Percentiles rank a stretch among this genome's conserved stretches.
phyloP scores from a whole-genome alignment of 2,888 invertebrate species.

The Lordiphosa fenestrarum region DNA sequence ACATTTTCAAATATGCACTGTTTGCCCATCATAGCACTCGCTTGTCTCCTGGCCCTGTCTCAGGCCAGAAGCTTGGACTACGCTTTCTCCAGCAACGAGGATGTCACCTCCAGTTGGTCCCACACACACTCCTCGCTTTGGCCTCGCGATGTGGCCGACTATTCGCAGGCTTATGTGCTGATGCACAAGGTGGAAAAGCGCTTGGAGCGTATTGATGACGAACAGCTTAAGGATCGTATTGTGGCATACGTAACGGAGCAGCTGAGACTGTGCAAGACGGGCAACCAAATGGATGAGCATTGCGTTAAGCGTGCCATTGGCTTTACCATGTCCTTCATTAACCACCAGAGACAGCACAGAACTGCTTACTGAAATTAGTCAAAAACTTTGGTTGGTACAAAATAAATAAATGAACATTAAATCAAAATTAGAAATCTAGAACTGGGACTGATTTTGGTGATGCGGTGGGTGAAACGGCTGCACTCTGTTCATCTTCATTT shows the following conservation, averaged over 20 bases:
- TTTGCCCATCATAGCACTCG: background rate
- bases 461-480: background rate
- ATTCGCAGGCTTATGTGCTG: constrained; percentile 44
- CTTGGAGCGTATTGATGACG: constrained; percentile 28
- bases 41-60: constrained; percentile 21
- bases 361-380: constrained; percentile 6
- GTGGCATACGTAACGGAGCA: constrained; percentile 36
- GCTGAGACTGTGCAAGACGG: constrained; percentile 38
- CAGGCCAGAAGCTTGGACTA: constrained; percentile 35
- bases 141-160: constrained; percentile 54
- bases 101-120: constrained; percentile 28
- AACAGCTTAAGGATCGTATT: constrained; percentile 22
- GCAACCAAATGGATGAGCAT: constrained; percentile 43
- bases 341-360: constrained; percentile 21
- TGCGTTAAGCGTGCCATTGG: constrained; percentile 57
- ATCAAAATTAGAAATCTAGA: constrained; percentile 1
- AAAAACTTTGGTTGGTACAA: too few species aligned
- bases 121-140: constrained; percentile 38
- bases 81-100: background rate
- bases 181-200: constrained; percentile 62
- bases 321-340: constrained; percentile 54
- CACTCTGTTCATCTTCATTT: background rate
- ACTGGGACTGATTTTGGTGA: background rate
- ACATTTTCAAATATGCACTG: background rate
- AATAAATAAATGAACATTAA: constrained; percentile 14